These are phyloP conservation scores for Orchesellides sinensis DNA, from an alignment of 2,888 invertebrate species.

Conservation along the genomic window DNA sequence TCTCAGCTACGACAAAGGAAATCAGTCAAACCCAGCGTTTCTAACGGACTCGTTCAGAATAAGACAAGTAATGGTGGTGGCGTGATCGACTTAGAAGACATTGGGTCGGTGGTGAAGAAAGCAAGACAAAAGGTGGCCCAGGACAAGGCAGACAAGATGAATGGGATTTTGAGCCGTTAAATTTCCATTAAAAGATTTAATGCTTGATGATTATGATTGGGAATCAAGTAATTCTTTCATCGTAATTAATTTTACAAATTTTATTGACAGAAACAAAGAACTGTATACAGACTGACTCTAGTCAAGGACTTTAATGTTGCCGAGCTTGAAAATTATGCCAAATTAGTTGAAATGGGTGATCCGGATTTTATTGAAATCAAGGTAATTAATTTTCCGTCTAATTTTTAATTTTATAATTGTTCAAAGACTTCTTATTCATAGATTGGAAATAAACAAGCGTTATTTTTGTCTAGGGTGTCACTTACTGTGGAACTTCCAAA, in stretches of 20 bases:
- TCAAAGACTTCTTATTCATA: constrained; percentile 74
- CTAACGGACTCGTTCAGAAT: neutral
- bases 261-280: constrained; percentile 78
- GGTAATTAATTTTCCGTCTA: constrained; percentile 75
- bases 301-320: constrained; percentile 81
- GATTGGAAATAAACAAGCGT: too few species aligned
- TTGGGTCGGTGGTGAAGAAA: constrained; percentile 75
- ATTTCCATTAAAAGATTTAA: neutral
- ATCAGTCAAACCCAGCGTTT: neutral
- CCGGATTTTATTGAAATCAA: constrained; percentile 82
- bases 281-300: constrained; percentile 80
- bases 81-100: constrained; percentile 79
- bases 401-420: constrained; percentile 61
- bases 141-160: constrained; percentile 72
- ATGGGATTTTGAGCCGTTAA: constrained; percentile 75
- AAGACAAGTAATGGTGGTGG: constrained; percentile 62
- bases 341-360: constrained; percentile 78
- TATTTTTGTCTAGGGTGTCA: constrained; percentile 79
- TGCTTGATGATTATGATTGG: neutral
- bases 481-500: constrained; percentile 80
- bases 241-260: neutral
- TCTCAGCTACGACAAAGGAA: constrained; percentile 47
- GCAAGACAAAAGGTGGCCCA: constrained; percentile 73
- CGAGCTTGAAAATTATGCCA: constrained; percentile 80
- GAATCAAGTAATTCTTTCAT: too few species aligned